Percentiles rank a stretch among this genome's conserved stretches.
phyloP scores from a whole-genome alignment of 2,888 invertebrate genomes.

The Drosophila glabriapex region DNA sequence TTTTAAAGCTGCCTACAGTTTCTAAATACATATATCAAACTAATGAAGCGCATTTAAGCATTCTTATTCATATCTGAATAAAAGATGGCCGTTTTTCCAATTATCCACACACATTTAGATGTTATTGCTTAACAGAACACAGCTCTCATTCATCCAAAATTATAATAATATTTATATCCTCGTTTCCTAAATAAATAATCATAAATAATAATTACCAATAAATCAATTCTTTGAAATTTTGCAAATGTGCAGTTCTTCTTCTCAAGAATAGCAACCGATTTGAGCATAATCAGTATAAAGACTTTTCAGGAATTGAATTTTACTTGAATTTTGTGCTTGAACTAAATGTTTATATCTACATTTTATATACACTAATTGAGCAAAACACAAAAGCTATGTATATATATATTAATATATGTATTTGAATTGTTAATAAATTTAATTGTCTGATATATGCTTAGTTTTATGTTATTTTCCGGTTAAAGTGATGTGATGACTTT shows the following conservation, averaged over 20 bases:
- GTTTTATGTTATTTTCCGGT: constrained; percentile 19
- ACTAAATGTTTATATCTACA: constrained; percentile 5
- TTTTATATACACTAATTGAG: constrained; percentile 19
- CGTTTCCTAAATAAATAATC: background rate
- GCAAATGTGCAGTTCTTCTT: background rate
- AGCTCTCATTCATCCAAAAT: background rate
- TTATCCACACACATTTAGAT: background rate
- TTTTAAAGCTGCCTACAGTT: background rate
- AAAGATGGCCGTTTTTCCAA: background rate
- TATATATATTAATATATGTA: background rate
- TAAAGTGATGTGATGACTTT: constrained; percentile 23
- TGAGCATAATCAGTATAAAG: background rate
- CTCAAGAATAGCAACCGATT: background rate
- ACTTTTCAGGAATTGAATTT: constrained; percentile 17
- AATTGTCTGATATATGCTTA: constrained; percentile 21
- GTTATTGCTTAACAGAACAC: background rate
- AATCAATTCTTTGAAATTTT: too few relatives aligned
- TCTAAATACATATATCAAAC: background rate
- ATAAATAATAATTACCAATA: background rate
- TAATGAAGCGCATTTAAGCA: background rate
- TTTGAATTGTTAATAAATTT: constrained; percentile 27
- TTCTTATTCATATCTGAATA: background rate
- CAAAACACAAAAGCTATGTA: constrained; percentile 21
- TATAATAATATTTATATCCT: constrained; percentile 1
- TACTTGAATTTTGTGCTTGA: constrained; percentile 6